Evolutionary conservation across 2,797 vertebrate genomes (phyloP).

Genomic region (Euthynnus affinis): DNA sequence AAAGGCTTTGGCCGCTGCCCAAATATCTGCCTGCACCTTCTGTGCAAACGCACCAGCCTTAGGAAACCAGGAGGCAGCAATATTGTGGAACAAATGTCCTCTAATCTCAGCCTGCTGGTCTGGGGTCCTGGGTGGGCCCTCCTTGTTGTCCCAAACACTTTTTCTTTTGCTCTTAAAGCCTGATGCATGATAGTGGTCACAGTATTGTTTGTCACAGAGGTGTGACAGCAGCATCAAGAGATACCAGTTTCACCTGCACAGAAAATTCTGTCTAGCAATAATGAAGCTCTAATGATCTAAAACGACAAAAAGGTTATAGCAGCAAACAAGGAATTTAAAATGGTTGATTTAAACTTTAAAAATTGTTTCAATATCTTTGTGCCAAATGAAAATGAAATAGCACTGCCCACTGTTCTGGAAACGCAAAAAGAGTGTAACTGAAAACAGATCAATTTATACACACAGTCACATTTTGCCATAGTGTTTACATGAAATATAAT

Average conservation of each 20-base stretch:
- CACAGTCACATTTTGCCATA: not conserved
- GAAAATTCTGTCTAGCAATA: not conserved
- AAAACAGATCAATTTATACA: not conserved
- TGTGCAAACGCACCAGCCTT: slow-evolving; percentile 90
- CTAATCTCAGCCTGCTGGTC: slow-evolving; percentile 91
- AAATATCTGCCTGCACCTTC: slow-evolving; percentile 95
- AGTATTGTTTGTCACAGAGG: slow-evolving; percentile 24
- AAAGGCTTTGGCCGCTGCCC: slow-evolving; percentile 91
- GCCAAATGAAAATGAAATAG: not conserved
- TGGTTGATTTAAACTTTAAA: no score
- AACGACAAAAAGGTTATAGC: not conserved
- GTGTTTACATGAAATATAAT: slow-evolving; percentile 3
- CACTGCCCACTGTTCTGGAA: no score
- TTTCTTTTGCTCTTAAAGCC: slow-evolving; percentile 42
- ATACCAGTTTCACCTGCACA: slow-evolving; percentile 1
- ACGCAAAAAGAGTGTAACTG: no score
- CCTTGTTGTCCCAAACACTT: slow-evolving; percentile 46
- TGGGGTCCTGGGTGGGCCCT: slow-evolving; percentile 79
- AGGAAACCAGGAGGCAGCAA: slow-evolving; percentile 91
- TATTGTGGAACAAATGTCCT: slow-evolving; percentile 91
- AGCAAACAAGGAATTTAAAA: not conserved
- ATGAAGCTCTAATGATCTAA: not conserved
- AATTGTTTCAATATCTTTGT: not conserved
- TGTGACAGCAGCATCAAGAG: slow-evolving; percentile 36
- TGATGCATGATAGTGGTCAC: slow-evolving; percentile 26